Conservation (phyloP, 2,888 invertebrate species). For the Rhagonycha lutea region DNA sequence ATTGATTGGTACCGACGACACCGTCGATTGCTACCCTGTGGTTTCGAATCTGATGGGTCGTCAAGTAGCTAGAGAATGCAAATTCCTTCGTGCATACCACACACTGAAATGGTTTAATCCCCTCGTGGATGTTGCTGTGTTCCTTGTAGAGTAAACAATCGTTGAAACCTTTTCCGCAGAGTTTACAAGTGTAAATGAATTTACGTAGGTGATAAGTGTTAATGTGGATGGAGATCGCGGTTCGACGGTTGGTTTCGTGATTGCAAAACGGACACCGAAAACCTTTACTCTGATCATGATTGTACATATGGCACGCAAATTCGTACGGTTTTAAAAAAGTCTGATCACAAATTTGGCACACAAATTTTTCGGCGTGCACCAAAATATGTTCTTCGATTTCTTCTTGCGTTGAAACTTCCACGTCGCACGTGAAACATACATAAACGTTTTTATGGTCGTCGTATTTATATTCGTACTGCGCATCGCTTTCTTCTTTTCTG, state of each 20-base stretch:
- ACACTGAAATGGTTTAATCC: conserved; percentile 58
- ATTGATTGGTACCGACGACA: conserved; percentile 54
- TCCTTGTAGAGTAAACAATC: conserved; percentile 59
- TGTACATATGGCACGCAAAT: conserved; percentile 46
- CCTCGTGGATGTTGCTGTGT: conserved; percentile 61
- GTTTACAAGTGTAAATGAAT: conserved; percentile 58
- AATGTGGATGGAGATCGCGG: conserved; percentile 45
- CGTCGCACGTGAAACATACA: conserved; percentile 32
- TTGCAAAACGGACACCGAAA: conserved; percentile 47
- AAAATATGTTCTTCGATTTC: conserved; percentile 31
- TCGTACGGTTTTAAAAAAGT: conserved; percentile 48
- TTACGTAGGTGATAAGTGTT: conserved; percentile 49
- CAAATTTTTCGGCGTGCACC: conserved; percentile 27
- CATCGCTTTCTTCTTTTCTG: conserved; percentile 20
- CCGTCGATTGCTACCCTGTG: conserved; percentile 52
- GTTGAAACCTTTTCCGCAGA: conserved; percentile 61
- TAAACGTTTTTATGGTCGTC: conserved; percentile 42
- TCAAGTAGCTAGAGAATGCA: conserved; percentile 53
- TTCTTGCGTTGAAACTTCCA: conserved; percentile 17
- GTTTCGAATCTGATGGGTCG: conserved; percentile 45
- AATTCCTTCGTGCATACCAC: conserved; percentile 59
- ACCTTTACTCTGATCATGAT: conserved; percentile 44
- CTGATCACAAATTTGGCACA: conserved; percentile 44
- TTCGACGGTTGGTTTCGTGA: conserved; percentile 41
- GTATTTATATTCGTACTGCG: conserved; percentile 40